phyloP scores from a whole-genome alignment of 2,888 invertebrate genomes.

The Tetragnatha montana region DNA sequence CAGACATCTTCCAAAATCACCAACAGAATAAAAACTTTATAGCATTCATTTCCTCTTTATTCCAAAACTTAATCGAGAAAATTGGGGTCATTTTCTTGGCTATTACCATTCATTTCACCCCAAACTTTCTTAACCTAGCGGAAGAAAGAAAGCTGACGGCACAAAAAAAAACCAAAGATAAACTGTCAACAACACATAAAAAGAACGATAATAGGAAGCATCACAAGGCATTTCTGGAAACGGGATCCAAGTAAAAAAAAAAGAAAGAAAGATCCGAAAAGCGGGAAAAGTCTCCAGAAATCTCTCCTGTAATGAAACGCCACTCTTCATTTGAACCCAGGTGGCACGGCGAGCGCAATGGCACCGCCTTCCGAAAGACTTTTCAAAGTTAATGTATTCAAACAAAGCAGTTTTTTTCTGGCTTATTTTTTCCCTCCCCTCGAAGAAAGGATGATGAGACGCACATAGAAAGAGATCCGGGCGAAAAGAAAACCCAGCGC shows the following conservation, averaged over 20 bases:
- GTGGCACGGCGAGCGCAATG: slow-evolving; percentile 44
- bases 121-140: too few relatives aligned
- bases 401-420: slow-evolving; percentile 49
- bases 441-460: slow-evolving; percentile 3
- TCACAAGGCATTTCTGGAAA: not conserved
- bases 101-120: too few relatives aligned
- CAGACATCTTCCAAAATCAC: too few relatives aligned
- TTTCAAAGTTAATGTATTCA: slow-evolving; percentile 56
- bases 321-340: slow-evolving; percentile 57
- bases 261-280: not conserved
- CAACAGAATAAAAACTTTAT: too few relatives aligned
- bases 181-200: slow-evolving; percentile 9
- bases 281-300: slow-evolving; percentile 23
- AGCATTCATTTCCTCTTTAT: too few relatives aligned
- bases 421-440: slow-evolving; percentile 29
- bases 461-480: not conserved
- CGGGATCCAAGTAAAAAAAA: not conserved
- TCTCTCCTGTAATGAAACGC: slow-evolving; percentile 60
- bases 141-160: too few relatives aligned
- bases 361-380: slow-evolving; percentile 17
- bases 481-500: slow-evolving; percentile 23
- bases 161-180: not conserved
- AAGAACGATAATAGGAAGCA: not conserved
- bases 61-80: too few relatives aligned
- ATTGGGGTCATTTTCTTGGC: too few relatives aligned